Base-by-base conservation (phyloP, 2,888 invertebrate species). In the Dermolepida albohirtum region DNA sequence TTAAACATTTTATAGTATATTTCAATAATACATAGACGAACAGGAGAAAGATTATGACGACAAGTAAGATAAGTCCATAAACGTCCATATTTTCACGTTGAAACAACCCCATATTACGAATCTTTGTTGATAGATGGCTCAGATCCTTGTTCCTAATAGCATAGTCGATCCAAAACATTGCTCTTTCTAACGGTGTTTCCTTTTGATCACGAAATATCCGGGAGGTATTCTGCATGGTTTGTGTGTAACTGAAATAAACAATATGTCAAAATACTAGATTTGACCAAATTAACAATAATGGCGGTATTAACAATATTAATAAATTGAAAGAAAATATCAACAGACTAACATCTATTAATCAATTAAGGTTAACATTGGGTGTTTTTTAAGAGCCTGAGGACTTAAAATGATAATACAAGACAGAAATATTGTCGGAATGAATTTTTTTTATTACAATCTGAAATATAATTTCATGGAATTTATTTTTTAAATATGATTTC, bases 191-290 rank as follows among this genome's bases (percentile, higher is more conserved):
- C 1, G 77, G 71, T 2, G 73, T 67, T 12, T 73, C 64, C 10
- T 71, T 69, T 50, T 69, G 69, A 66, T 75, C 75, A n/a, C 67
- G 66, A 51, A 69, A 74, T 41, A 63, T 65, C 62, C 51, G 59
- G 1, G 76, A 74, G 22, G 75, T 27, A 2, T 57, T 22, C 52
- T 72, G 59, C 39, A 70, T 72, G 27, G 73, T 74, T 43, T 68
- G 43, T 6, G 43, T 55, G 54, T 78, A 78, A 6, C 74, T 77
- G 34, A 51, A 71, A 71, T 11, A 41, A 49, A 49, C 44, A 1
- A 49, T 11, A 39, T n/a, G 8, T 41, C n/a, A 66, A 43, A 0
- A 11, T 50, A 22, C 4, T 4, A 22, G 22, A 22, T 22, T n/a
- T n/a, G n/a, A n/a, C n/a, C n/a, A n/a, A n/a, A n/a, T n/a, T n/a